Conservation (phyloP, 1,140 invertebrate genomes). For the Sitobion miscanthi region DNA sequence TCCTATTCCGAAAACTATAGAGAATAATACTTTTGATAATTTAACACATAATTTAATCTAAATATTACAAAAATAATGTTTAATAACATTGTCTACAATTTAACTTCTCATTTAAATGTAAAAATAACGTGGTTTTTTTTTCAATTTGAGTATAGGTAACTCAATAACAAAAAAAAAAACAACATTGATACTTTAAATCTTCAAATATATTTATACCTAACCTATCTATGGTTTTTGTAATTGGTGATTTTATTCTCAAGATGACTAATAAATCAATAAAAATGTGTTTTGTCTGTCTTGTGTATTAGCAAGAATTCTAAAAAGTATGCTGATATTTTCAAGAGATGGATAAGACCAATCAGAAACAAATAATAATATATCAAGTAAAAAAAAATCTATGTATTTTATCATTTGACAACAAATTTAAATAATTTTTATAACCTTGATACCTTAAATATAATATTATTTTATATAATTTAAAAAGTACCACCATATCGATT, state of each 20-base stretch:
- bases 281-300: no score
- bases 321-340: neutral
- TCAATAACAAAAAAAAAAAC: neutral
- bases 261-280: no score
- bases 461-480: no score
- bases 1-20: neutral
- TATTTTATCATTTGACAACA: neutral
- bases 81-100: no score
- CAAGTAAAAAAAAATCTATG: neutral
- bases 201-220: neutral
- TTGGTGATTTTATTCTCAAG: neutral
- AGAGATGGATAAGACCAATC: no score
- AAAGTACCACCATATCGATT: no score
- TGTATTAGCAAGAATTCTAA: no score
- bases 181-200: neutral
- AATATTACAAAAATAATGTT: neutral
- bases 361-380: no score
- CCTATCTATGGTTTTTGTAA: neutral
- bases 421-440: no score
- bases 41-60: neutral
- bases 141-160: neutral
- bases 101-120: no score
- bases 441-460: no score
- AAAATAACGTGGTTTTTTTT: neutral
- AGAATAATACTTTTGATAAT: neutral